Evolutionary conservation across 2,797 vertebrate genomes (phyloP).

Genomic region (Anguilla marmorata): DNA sequence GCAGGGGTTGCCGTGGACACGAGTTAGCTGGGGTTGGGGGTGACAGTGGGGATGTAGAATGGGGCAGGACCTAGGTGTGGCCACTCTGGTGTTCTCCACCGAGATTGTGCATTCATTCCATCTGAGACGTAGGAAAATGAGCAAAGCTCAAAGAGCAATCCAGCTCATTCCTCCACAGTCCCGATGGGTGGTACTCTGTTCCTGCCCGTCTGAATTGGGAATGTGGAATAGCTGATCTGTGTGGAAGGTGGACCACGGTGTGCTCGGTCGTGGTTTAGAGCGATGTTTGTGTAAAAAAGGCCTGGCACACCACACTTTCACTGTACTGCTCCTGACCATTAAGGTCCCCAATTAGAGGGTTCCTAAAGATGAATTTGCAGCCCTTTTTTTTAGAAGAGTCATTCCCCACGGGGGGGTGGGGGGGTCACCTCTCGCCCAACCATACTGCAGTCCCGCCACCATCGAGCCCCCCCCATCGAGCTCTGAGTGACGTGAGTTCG

Average conservation of each 20-base stretch:
- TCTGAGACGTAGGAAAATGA: not conserved
- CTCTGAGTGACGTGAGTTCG: constrained; percentile 20
- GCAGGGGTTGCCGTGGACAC: not conserved
- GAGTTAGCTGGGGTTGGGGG: not conserved
- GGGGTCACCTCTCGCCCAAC: not conserved
- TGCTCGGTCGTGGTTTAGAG: not conserved
- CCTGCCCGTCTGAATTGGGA: not conserved
- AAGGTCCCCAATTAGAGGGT: not conserved
- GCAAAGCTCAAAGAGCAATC: not conserved
- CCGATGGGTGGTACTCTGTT: not conserved
- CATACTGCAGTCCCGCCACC: not conserved
- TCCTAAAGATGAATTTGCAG: not conserved
- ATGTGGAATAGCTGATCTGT: not conserved
- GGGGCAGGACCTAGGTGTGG: not conserved
- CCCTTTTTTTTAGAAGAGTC: not conserved
- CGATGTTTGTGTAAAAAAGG: not conserved
- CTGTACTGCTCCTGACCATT: not conserved
- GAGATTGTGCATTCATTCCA: not conserved
- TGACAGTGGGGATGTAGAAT: not conserved
- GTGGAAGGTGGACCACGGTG: not conserved
- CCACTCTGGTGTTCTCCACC: not conserved
- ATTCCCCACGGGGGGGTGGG: not conserved
- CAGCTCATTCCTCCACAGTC: not conserved
- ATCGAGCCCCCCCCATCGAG: not conserved
- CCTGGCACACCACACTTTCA: not conserved